phyloP scores from a whole-genome alignment of 2,888 invertebrate species.

The Eustalomyia histrio region DNA sequence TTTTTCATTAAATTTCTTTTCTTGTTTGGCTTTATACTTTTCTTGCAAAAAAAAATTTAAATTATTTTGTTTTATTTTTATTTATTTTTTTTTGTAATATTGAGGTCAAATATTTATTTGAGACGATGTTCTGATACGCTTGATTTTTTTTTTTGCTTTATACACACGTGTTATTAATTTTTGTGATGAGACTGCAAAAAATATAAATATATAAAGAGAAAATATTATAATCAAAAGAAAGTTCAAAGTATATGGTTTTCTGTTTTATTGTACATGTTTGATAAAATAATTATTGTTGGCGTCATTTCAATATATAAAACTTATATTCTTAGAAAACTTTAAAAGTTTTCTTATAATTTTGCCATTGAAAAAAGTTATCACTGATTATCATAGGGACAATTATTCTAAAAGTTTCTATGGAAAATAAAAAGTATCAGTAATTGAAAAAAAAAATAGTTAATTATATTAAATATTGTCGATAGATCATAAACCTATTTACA shows the following conservation, averaged over 20 bases:
- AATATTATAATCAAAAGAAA: not conserved
- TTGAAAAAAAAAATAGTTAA: not conserved
- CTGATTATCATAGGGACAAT: not conserved
- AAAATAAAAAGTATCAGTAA: not conserved
- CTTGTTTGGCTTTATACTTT: too few relatives aligned
- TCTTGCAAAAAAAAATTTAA: too few relatives aligned
- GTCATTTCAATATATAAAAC: not conserved
- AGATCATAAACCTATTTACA: too few relatives aligned
- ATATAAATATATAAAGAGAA: not conserved
- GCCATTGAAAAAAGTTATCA: not conserved
- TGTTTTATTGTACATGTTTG: too few relatives aligned
- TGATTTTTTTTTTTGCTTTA: not conserved
- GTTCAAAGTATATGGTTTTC: not conserved
- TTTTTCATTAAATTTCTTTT: too few relatives aligned
- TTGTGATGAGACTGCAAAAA: not conserved
- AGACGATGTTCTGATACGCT: not conserved
- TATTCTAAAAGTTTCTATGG: not conserved
- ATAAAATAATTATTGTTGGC: not conserved
- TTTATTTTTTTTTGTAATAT: not conserved
- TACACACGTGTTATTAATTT: not conserved
- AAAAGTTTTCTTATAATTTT: not conserved
- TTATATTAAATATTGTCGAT: too few relatives aligned
- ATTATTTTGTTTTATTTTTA: too few relatives aligned
- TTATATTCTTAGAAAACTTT: too few relatives aligned
- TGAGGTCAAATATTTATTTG: not conserved